Conservation (phyloP, 2,113 vertebrate species). For the Notothenia coriiceps region DNA sequence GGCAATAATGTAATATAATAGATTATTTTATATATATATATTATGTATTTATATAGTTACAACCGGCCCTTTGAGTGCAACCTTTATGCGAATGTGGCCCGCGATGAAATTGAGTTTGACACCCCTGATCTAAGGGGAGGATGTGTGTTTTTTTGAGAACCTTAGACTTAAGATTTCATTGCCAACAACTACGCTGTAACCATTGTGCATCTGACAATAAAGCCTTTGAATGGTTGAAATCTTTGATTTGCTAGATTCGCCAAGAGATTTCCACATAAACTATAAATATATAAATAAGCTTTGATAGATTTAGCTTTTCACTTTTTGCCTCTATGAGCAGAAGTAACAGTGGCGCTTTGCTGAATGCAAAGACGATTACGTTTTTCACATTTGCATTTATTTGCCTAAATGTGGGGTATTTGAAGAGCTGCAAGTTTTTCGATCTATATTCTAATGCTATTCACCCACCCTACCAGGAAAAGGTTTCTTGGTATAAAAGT, state of each 20-base stretch:
- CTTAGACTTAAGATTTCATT: too few species aligned
- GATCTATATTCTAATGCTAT: not conserved
- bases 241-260: slow-evolving; percentile 8
- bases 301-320: not conserved
- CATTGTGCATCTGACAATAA: too few species aligned
- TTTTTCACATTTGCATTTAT: not conserved
- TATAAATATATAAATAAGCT: too few species aligned
- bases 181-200: too few species aligned
- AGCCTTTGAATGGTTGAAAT: not conserved
- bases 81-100: too few species aligned
- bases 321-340: not conserved
- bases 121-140: not conserved
- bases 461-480: not conserved
- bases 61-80: too few species aligned
- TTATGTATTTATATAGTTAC: too few species aligned
- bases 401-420: not conserved
- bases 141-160: not conserved
- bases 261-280: not conserved
- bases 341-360: not conserved
- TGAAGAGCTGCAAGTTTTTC: too few species aligned
- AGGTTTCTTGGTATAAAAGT: not conserved
- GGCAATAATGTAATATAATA: too few species aligned
- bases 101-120: too few species aligned
- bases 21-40: too few species aligned
- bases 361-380: slow-evolving; percentile 6